These are phyloP conservation scores for Oscheius sp. DNA, from an alignment of 2,888 invertebrate genomes.

Conservation along the genomic window DNA sequence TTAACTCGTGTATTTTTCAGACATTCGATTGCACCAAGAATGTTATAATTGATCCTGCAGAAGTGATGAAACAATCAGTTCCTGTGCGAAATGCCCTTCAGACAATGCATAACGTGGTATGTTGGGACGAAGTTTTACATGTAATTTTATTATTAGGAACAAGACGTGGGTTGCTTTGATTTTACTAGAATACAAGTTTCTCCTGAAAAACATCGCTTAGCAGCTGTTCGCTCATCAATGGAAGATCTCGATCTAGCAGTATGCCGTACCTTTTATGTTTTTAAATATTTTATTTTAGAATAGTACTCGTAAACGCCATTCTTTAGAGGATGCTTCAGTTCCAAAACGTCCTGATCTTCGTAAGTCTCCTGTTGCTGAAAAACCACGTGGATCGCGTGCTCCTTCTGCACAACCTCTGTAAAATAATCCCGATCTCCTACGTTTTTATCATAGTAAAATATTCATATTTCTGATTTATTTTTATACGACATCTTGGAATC, in stretches of 20 bases:
- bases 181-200: too few relatives aligned
- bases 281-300: neutral
- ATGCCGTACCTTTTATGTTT: neutral
- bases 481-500: neutral
- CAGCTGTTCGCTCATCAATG: too few relatives aligned
- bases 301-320: neutral
- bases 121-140: neutral
- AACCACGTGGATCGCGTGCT: neutral
- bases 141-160: conserved; percentile 4
- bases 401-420: neutral
- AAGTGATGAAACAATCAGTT: conserved; percentile 23
- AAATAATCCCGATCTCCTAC: too few relatives aligned
- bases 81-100: neutral
- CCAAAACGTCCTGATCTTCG: conserved; percentile 8
- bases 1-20: neutral
- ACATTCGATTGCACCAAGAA: conserved; percentile 50
- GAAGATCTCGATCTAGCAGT: too few relatives aligned
- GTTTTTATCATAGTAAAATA: neutral
- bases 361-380: neutral
- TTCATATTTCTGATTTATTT: neutral
- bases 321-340: conserved; percentile 1
- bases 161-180: neutral
- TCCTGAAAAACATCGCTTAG: too few relatives aligned
- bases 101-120: neutral
- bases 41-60: conserved; percentile 50